Percentiles rank a stretch among this genome's conserved stretches.
Evolutionary conservation across 2,888 invertebrate species (phyloP).

Genomic region (Spodoptera exigua): DNA sequence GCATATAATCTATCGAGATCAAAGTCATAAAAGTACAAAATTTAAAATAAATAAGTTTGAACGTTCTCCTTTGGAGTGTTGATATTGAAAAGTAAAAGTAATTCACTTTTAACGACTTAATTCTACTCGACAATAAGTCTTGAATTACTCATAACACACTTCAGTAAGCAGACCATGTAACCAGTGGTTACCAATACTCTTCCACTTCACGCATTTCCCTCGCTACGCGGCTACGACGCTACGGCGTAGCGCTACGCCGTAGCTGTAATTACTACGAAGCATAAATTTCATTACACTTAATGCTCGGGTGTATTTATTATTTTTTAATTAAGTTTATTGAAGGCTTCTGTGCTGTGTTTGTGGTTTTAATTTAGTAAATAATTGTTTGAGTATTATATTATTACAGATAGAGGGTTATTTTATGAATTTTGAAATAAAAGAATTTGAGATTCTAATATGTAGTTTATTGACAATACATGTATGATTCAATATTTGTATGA

Average conservation of each 20-base stretch:
- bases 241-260: constrained; percentile 45
- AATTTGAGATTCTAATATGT: too few species aligned
- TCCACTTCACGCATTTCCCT: constrained; percentile 13
- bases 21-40: too few species aligned
- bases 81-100: background rate
- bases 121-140: background rate
- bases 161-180: constrained; percentile 13
- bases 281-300: constrained; percentile 17
- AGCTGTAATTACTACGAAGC: constrained; percentile 31
- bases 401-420: background rate
- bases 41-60: too few species aligned
- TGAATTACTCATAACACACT: background rate
- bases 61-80: too few species aligned
- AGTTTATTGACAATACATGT: too few species aligned
- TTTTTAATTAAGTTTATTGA: constrained; percentile 21
- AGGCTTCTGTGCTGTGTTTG: background rate
- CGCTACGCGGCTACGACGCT: constrained; percentile 23
- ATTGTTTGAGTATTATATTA: background rate
- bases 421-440: background rate
- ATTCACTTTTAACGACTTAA: background rate
- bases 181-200: constrained; percentile 8
- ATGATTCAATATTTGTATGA: too few species aligned
- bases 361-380: background rate
- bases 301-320: constrained; percentile 8
- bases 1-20: too few species aligned